Percentiles rank a stretch among this genome's conserved stretches.
These are phyloP conservation scores for Myotis brandtii DNA, from an alignment of 2,113 vertebrate genomes.

Conservation along the genomic window DNA sequence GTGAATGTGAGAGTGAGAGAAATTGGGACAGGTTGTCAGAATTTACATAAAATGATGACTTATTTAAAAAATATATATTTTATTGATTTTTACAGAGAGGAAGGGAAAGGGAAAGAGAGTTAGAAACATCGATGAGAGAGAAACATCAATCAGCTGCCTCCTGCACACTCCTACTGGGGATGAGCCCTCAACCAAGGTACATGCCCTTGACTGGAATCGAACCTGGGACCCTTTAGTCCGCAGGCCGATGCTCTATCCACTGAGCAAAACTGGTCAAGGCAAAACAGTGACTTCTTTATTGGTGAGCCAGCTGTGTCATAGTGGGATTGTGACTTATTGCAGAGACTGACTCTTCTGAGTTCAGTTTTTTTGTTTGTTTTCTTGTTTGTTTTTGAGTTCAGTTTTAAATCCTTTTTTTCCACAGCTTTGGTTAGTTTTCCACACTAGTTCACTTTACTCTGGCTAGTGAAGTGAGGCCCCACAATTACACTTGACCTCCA, in stretches of 20 bases:
- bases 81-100: no score
- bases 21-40: not conserved
- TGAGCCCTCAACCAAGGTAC: no score
- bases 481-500: not conserved
- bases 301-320: not conserved
- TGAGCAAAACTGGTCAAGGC: no score
- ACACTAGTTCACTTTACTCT: not conserved
- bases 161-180: no score
- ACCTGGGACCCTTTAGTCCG: no score
- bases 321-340: not conserved
- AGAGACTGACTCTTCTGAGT: not conserved
- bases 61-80: no score
- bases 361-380: not conserved
- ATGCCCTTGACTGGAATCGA: no score
- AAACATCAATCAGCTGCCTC: no score
- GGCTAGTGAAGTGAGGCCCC: not conserved
- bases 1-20: not conserved
- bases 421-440: not conserved
- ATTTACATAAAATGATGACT: not conserved
- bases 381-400: not conserved
- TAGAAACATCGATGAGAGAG: no score
- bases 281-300: not conserved
- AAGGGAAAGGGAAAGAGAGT: no score
- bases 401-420: not conserved
- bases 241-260: no score